Evolutionary conservation across 2,888 invertebrate species (phyloP).

Genomic region (Sicus ferrugineus): DNA sequence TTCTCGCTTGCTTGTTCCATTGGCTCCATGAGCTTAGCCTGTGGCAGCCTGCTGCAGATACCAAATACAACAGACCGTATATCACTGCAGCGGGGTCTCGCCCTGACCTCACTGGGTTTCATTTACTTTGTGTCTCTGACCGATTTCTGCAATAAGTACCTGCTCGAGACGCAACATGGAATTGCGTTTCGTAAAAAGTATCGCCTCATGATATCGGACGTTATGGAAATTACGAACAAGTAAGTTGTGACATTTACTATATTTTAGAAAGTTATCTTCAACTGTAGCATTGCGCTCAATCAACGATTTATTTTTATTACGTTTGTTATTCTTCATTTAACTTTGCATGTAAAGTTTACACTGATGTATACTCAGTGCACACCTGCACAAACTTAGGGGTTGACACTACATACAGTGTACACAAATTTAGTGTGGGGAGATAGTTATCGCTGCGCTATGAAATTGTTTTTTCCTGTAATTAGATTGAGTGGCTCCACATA

Average conservation of each 20-base stretch:
- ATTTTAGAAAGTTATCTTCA: not conserved
- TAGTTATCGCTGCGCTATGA: not conserved
- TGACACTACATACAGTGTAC: not conserved
- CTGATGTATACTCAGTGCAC: too few relatives aligned
- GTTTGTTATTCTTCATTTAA: not conserved
- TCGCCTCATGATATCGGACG: conserved; percentile 72
- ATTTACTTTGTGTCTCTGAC: conserved; percentile 75
- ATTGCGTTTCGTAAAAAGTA: conserved; percentile 71
- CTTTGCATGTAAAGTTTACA: too few relatives aligned
- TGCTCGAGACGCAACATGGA: conserved; percentile 70
- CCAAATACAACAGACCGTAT: conserved; percentile 68
- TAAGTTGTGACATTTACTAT: too few relatives aligned
- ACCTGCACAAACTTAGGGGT: not conserved
- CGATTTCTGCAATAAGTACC: conserved; percentile 71
- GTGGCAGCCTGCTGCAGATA: conserved; percentile 62
- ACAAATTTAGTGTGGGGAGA: not conserved
- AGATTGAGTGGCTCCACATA: too few relatives aligned
- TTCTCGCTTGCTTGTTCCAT: conserved; percentile 63
- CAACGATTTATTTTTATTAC: not conserved
- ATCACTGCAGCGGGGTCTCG: conserved; percentile 69
- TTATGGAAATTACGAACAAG: conserved; percentile 80
- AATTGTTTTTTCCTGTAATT: not conserved
- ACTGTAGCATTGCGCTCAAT: not conserved
- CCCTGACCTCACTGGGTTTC: conserved; percentile 71
- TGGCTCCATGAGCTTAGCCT: conserved; percentile 62